Base-by-base conservation (phyloP, 2,113 vertebrate species). In the Shinisaurus crocodilurus region DNA sequence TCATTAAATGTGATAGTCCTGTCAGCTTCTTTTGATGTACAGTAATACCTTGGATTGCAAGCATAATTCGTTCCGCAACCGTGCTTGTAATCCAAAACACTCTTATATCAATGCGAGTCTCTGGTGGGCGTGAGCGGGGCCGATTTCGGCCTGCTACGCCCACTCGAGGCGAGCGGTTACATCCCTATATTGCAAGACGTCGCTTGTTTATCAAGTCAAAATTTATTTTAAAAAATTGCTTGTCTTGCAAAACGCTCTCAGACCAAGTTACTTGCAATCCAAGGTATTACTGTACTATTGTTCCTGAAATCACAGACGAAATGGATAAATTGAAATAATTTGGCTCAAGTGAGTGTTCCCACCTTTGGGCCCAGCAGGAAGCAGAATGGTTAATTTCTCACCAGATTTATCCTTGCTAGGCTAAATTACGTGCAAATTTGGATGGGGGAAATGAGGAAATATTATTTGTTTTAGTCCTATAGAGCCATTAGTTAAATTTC, bases 401-500 rank as follows among this genome's bases (percentile, higher is more conserved):
- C 27, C 18, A 82, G 82, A 60, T 91, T 88, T 94, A 40, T 90
- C 93, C 81, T 91, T 40, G 20, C 40, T 87, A 15, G 27, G 34
- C 45, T 54, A 85, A 92, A 92, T n/a, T 90, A 76, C 90, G 34
- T 88, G 57, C 0, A 15, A 80, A 84, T 91, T 91, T 85, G 83
- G 9, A 40, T 34, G n/a, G 8, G 29, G 88, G 91, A 86, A 86
- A 37, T 88, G 82, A 90, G 91, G 91, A 88, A 63, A 90, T 92
- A 91, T 91, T 92, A 87, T 1, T 92, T 90, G 86, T 1, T 0
- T 23, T 92, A 67, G 45, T 84, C 81, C 80, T 87, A 16, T 74
- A 82, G 91, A 72, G 88, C 85, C 69, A 86, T 87, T 86, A 89
- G 88, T 90, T 92, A 94, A 91, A 82, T 95, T 92, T 54, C 84